Base-by-base conservation (phyloP, 2,888 invertebrate species). In the Lutraria lutraria region DNA sequence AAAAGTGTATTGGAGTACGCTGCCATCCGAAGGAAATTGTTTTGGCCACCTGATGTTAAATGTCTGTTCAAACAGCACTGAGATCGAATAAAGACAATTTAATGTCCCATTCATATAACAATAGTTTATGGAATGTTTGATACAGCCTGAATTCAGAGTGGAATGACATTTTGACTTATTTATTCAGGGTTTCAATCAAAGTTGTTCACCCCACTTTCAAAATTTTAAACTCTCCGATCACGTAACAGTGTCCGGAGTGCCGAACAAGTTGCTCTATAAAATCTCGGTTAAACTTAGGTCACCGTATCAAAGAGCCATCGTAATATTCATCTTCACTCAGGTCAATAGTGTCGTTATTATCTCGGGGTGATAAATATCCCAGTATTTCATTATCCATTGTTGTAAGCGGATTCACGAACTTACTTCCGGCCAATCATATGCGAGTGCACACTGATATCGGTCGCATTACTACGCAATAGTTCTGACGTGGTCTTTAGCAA, bases 201-300 rank as follows among this genome's bases (percentile, higher is more conserved):
- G 85, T 81, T 56, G 21, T 63, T 88, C 88, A 88, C 88, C 88
- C 21, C 10, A 16, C n/a, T 81, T 81, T 88, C 81, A 88, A 81
- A 85, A 34, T 82, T 6, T 54, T 87, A 54, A 82, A 54, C 53
- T 82, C 54, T 56, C 16, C 80, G 43, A 19, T 89, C 82, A 88
- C 83, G 85, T 89, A 89, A 89, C 87, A 15, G 53, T 82, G 89
- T 89, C 89, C 89, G 89, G 87, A 87, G 87, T 87, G 85, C 89
- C 79, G 56, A 86, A 84, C 76, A 21, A 34, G 79, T 43, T 52
- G n/a, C 88, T 84, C 81, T 86, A 72, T 86, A 72, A 86, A 86
- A 86, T 86, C 52, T 86, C 82, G 81, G 86, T 72, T 81, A 86
- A 53, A 52, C 54, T 86, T 31, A 82, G 81, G 86, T 84, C 84